These are phyloP conservation scores for Rhadinocentrus ornatus DNA, from an alignment of 2,797 vertebrate genomes.

Conservation along the genomic window DNA sequence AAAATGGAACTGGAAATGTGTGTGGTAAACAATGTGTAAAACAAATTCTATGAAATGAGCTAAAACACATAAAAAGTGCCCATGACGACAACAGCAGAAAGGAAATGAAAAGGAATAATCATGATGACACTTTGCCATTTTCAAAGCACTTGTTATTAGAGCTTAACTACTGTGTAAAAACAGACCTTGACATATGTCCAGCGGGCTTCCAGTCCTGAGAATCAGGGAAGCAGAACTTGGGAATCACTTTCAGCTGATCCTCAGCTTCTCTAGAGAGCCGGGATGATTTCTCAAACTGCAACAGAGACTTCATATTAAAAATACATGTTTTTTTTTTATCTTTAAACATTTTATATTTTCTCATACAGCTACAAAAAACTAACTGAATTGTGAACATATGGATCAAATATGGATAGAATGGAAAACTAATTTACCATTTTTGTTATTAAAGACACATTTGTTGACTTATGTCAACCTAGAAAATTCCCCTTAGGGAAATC, in stretches of 20 bases:
- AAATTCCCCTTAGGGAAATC: slow-evolving; percentile 9
- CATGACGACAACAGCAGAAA: background rate
- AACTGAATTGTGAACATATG: background rate
- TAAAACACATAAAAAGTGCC: slow-evolving; percentile 4
- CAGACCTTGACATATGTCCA: slow-evolving; percentile 89
- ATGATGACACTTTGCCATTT: background rate
- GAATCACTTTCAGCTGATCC: slow-evolving; percentile 95
- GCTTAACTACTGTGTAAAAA: background rate
- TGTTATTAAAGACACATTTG: background rate
- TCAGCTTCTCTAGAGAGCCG: slow-evolving; percentile 92
- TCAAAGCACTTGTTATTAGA: background rate
- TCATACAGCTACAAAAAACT: background rate
- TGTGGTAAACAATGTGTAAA: slow-evolving; percentile 17
- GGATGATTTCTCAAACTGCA: slow-evolving; percentile 91
- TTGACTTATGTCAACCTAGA: background rate
- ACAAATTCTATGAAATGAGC: background rate
- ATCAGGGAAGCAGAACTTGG: slow-evolving; percentile 97
- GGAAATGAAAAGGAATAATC: slow-evolving; percentile 5
- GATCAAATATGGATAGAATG: background rate
- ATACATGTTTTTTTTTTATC: background rate
- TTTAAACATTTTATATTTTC: too few relatives aligned
- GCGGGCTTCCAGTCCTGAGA: slow-evolving; percentile 91
- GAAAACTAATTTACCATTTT: background rate
- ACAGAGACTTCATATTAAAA: slow-evolving; percentile 6
- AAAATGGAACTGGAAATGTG: slow-evolving; percentile 33